Base-by-base conservation (phyloP, 2,888 invertebrate species). In the Aelia acuminata region DNA sequence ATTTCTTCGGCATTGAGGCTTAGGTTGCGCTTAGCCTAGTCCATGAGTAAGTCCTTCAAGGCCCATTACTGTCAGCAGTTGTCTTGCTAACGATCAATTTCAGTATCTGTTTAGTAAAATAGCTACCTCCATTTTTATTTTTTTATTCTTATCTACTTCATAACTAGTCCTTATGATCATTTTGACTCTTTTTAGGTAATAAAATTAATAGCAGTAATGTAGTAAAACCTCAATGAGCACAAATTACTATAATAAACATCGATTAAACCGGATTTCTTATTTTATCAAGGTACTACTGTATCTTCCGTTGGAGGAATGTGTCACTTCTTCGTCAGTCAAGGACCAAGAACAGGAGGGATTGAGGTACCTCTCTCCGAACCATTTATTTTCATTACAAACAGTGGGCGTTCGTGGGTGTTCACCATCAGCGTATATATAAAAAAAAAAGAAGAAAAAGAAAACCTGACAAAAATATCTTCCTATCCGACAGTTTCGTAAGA, bases 371-470 rank as follows among this genome's bases (percentile, higher is more conserved):
- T 63, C 31, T 35, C 63, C 31, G 18, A 35, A 10, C 63, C 63
- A 70, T 70, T 70, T 70, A 70, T 70, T 70, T 70, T 70, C 63
- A 70, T 70, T 70, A 35, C 63, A 70, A 57, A 35, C 35, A 70
- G 63, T 70, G 63, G 63, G 63, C 63, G 63, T 70, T 35, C 63
- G 63, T 70, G 63, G 63, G 63, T 70, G 63, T 70, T 35, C 63
- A n/a, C n/a, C n/a, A n/a, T n/a, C n/a, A n/a, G n/a, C n/a, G n/a
- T 70, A 18, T 26, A 70, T 70, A 35, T 18, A 70, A 20, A 7
- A 5, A 5, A 18, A 20, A 70, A 15, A 35, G 35, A 70, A 70
- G 26, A 26, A 57, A 63, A 26, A 57, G 26, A n/a, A 53, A 53
- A 57, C 1, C 0, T 3, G n/a, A 26, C 4, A 20, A 70, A 70